Evolutionary conservation across 2,888 invertebrate species (phyloP).

Genomic region (Macrosoma leucophasiata): DNA sequence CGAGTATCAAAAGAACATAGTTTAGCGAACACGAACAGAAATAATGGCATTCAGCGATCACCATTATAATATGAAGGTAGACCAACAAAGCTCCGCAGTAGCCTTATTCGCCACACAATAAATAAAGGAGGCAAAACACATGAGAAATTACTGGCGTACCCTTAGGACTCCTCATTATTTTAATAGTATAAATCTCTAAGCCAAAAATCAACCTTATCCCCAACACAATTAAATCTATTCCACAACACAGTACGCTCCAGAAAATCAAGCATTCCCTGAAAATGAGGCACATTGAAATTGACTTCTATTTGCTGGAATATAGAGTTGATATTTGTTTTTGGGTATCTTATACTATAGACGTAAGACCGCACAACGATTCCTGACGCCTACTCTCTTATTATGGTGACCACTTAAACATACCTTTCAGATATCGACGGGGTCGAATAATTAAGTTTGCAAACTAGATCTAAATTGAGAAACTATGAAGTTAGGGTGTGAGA

Average conservation of each 20-base stretch:
- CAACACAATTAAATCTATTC: slow-evolving; percentile 29
- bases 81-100: slow-evolving; percentile 51
- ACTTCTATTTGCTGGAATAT: slow-evolving; percentile 21
- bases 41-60: no score
- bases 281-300: slow-evolving; percentile 23
- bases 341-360: slow-evolving; percentile 47
- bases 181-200: slow-evolving; percentile 51
- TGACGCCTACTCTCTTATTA: slow-evolving; percentile 55
- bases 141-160: slow-evolving; percentile 66
- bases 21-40: no score
- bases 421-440: slow-evolving; percentile 34
- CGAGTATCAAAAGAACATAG: no score
- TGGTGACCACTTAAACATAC: slow-evolving; percentile 36
- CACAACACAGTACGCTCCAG: slow-evolving; percentile 22
- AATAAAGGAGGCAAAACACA: slow-evolving; percentile 64
- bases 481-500: no score
- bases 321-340: slow-evolving; percentile 31
- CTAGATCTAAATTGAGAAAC: slow-evolving; percentile 26
- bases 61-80: no score
- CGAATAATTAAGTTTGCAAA: slow-evolving; percentile 45
- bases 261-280: slow-evolving; percentile 35
- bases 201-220: slow-evolving; percentile 30
- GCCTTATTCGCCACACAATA: slow-evolving; percentile 59
- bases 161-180: slow-evolving; percentile 67
- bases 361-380: slow-evolving; percentile 60